Conservation (phyloP, 2,797 vertebrate genomes). For the Pipistrellus pygmaeus region DNA sequence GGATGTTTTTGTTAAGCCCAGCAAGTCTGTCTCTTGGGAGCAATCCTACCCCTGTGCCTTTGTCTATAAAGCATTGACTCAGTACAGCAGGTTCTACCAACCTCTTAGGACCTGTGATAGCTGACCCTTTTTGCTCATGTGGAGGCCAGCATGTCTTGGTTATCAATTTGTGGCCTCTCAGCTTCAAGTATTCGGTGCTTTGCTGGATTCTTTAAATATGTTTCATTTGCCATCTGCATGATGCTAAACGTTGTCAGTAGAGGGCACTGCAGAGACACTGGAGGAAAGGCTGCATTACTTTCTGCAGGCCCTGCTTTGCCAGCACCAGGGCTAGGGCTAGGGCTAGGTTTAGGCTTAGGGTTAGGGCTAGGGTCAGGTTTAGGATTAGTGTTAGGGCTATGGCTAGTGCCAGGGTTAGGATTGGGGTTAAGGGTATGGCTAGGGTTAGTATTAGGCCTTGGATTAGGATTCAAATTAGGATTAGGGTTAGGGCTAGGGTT, state of each 20-base stretch:
- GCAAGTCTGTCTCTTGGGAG: background rate
- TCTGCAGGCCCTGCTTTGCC: accelerated
- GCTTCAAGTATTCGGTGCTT: background rate
- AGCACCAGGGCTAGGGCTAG: no score
- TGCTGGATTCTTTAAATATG: background rate
- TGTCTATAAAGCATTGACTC: background rate
- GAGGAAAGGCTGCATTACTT: background rate
- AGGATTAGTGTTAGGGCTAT: no score
- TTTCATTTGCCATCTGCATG: background rate
- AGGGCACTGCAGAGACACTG: constrained; percentile 49
- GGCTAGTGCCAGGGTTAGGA: no score
- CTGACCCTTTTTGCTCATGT: background rate
- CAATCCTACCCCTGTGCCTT: background rate
- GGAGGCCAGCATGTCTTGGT: background rate
- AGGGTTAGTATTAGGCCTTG: no score
- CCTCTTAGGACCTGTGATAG: background rate
- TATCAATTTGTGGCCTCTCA: background rate
- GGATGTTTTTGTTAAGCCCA: background rate
- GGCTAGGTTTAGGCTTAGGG: no score
- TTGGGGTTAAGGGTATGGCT: no score
- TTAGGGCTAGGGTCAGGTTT: no score
- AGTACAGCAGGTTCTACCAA: background rate
- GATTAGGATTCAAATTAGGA: no score
- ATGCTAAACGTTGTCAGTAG: constrained; percentile 1
- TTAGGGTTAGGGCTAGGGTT: no score